Evolutionary conservation across 2,797 vertebrate species (phyloP).

Genomic region (Podarcis siculus): DNA sequence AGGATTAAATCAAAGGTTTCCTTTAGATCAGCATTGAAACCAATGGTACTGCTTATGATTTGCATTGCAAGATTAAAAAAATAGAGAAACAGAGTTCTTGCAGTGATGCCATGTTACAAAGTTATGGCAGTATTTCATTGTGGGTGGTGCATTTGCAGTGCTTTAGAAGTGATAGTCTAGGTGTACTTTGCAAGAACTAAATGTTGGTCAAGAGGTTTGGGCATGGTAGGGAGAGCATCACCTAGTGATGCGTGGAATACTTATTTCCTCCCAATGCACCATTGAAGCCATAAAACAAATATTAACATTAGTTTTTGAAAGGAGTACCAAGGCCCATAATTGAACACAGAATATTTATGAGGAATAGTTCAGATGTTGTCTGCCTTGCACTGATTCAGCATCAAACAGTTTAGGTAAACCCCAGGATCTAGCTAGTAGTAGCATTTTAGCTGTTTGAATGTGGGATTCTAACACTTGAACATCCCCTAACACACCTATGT

Average conservation of each 20-base stretch:
- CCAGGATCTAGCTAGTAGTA: not conserved
- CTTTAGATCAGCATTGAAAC: not conserved
- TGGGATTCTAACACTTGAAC: not conserved
- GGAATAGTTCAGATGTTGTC: not conserved
- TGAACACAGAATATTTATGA: not conserved
- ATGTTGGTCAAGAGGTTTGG: not conserved
- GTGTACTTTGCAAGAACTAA: not conserved
- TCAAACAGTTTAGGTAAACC: not conserved
- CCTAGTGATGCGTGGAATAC: no score
- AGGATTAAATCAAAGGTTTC: not conserved
- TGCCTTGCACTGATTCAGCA: not conserved
- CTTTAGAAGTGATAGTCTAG: no score
- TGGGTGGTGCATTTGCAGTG: not conserved
- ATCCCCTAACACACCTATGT: not conserved
- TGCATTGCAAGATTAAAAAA: no score
- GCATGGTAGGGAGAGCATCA: not conserved
- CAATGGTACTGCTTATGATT: no score
- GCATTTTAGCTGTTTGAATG: not conserved
- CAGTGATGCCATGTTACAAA: not conserved
- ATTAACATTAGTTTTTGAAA: not conserved
- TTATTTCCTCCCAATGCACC: no score
- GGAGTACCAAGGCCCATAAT: not conserved
- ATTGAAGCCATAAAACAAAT: not conserved
- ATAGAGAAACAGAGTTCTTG: no score
- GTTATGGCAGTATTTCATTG: not conserved